Evolutionary conservation across 2,797 vertebrate species (phyloP), one percentile per base, ranked within the genome.

Genomic region (Enoplosus armatus): DNA sequence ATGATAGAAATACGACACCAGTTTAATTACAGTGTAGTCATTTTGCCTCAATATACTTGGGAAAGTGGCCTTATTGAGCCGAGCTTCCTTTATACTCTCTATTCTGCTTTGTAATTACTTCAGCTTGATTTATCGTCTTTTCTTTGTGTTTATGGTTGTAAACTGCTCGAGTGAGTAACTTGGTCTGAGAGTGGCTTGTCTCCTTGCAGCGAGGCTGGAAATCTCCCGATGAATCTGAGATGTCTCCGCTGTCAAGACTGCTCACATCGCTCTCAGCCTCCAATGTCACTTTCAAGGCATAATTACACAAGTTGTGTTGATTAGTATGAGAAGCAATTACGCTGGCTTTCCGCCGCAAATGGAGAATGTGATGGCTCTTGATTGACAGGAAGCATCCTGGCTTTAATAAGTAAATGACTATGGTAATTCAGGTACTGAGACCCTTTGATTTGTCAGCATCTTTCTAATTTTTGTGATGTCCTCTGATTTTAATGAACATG

Each of bases 271-370:
- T 94, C 92, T 89, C 92, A 90, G 89, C 93, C 94, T 95, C 94
- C 95, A 95, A 95, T 96, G 95, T 96, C 95, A 95, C 96, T 96
- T 96, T 95, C 95, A 96, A 95, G 93, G 94, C 95, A 94, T 96
- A 96, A 96, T 96, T 96, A 96, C 95, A 95, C 95, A 95, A 96
- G 95, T 95, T 95, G 94, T 94, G 95, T 95, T 96, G 95, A 96
- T 96, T 96, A 96, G 95, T 95, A 94, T 93, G 95, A 95, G 95
- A 95, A 95, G 96, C 95, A 96, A 96, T 96, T 96, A 96, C 93
- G 85, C 92, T 66, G 90, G 95, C 95, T 95, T 95, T 95, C 95
- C 95, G 92, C 92, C 78, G 93, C 92, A 95, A 95, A 96, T 95
- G 94, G 95, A 92, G 93, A 93, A 93, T 93, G 94, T 95, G 95